These are phyloP conservation scores for Arothron firmamentum DNA, from an alignment of 2,113 vertebrate genomes.

Conservation along the genomic window DNA sequence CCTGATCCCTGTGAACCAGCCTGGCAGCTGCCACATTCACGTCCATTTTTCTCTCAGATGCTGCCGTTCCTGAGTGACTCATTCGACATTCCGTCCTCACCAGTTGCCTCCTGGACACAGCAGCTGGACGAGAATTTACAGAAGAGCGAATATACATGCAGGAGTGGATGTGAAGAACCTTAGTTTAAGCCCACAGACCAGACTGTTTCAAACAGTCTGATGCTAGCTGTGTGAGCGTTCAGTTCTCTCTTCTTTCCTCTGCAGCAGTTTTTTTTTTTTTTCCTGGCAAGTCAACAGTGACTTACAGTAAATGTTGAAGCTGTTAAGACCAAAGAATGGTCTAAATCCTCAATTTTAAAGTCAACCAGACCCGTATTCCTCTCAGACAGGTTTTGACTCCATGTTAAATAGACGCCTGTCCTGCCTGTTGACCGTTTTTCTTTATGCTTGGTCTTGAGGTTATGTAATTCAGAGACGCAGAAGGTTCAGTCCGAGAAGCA, in stretches of 20 bases:
- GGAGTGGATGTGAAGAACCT: too few species aligned
- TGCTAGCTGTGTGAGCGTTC: background rate
- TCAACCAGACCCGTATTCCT: too few species aligned
- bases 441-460: too few species aligned
- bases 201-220: background rate
- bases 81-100: conserved; percentile 44
- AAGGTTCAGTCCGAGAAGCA: too few species aligned
- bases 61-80: conserved; percentile 30
- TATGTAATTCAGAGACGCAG: too few species aligned
- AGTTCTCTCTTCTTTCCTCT: background rate
- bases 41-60: background rate
- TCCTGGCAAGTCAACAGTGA: conserved; percentile 1
- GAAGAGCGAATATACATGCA: too few species aligned
- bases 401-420: background rate
- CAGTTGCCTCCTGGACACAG: conserved; percentile 35
- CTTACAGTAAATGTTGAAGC: background rate
- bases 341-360: too few species aligned
- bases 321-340: too few species aligned
- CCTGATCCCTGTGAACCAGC: background rate
- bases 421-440: too few species aligned
- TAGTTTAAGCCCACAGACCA: too few species aligned
- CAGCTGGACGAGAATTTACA: conserved; percentile 4
- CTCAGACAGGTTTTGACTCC: background rate
- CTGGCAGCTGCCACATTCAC: background rate
- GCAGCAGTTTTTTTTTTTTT: conserved; percentile 1